Evolutionary conservation across 1,140 invertebrate species (phyloP).

Genomic region (Tetraneura akinire): DNA sequence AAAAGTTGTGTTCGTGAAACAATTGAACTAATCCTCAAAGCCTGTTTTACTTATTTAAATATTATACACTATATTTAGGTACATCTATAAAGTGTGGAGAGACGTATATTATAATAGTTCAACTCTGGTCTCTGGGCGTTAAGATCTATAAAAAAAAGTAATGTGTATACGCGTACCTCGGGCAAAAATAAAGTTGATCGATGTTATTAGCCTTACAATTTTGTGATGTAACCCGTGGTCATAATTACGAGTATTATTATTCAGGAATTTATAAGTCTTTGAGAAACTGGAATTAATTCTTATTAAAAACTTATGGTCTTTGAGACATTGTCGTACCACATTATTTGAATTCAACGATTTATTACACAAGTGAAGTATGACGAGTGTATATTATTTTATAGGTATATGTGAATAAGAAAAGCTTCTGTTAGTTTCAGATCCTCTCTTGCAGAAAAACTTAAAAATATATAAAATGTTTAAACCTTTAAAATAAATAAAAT

Average conservation of each 20-base stretch:
- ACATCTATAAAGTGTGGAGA: not conserved
- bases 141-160: not conserved
- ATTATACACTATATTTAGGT: not conserved
- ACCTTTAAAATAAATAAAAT: no score
- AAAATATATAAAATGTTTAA: no score
- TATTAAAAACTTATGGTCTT: slow-evolving; percentile 24
- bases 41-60: not conserved
- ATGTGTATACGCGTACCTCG: not conserved
- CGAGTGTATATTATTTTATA: no score
- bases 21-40: not conserved
- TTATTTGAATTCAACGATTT: slow-evolving; percentile 35
- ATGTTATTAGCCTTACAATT: slow-evolving; percentile 16
- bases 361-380: no score
- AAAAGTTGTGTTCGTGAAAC: not conserved
- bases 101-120: not conserved
- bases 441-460: no score
- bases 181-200: slow-evolving; percentile 28
- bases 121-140: slow-evolving; percentile 17
- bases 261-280: slow-evolving; percentile 20
- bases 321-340: not conserved
- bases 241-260: slow-evolving; percentile 32
- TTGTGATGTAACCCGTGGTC: not conserved
- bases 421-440: no score
- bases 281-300: slow-evolving; percentile 28
- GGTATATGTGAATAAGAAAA: no score